Evolutionary conservation across 2,797 vertebrate genomes (phyloP), one percentile per base, ranked within the genome.

Genomic region (Tapera naevia): DNA sequence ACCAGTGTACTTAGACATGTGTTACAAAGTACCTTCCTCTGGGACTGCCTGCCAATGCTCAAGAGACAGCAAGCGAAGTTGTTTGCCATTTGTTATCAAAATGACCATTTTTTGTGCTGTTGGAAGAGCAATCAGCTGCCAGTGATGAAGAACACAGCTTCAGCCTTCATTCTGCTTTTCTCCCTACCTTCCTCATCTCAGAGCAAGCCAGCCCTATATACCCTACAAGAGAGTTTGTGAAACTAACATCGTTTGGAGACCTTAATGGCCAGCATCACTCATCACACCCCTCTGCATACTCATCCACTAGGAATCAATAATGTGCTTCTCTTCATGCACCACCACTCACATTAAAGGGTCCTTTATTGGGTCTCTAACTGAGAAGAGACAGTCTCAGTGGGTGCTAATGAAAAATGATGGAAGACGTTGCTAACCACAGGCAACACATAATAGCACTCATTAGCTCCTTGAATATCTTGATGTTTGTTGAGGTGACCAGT

Each of bases 51-150:
- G 65, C 85, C 60, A 17, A 5, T 54, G 6, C 16, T 30, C 17
- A 25, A 39, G 46, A 73, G 23, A 19, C 28, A 56, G 43, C 11
- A 89, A 67, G 14, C 24, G 45, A 25, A 23, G 25, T 24, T 87
- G 17, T 22, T 78, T 65, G 30, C 33, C 24, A 3, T 76, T 65
- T 70, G 17, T 43, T 18, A 24, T 7, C 0, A 0, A 46, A 23
- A 16, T n/a, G 5, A 66, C 45, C 0, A 14, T n/a, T 45, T 75
- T 66, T 82, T 65, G 21, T 5, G 4, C 10, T n/a, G 8, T 60
- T 39, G 72, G 54, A 69, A 75, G 11, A 79, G 18, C 28, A 82
- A 17, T 23, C 30, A 46, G 66, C 10, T 57, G 78, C 24, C 21
- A 60, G 5, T 5, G 45, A n/a, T n/a, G n/a, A 65, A 60, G 10